Evolutionary conservation across 2,797 vertebrate species (phyloP).

Genomic region (Momotus momota): DNA sequence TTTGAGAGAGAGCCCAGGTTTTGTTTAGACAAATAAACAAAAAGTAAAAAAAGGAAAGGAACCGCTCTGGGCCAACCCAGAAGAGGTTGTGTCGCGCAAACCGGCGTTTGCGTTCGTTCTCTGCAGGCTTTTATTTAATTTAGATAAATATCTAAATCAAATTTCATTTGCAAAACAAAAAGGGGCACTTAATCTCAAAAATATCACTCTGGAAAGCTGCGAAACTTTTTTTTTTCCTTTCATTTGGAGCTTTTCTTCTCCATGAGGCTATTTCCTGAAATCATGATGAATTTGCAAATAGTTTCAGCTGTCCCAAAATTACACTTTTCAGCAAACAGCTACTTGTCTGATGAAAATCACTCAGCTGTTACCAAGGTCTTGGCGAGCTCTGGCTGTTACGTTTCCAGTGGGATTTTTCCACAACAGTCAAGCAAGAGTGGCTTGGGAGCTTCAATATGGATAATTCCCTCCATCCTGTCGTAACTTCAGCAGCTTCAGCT

Average conservation of each 20-base stretch:
- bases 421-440: constrained; percentile 1
- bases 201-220: neutral
- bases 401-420: constrained; percentile 54
- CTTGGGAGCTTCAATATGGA: constrained; percentile 16
- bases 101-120: neutral
- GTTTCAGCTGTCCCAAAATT: constrained; percentile 72
- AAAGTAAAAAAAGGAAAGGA: constrained; percentile 18
- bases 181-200: constrained; percentile 2
- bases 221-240: constrained; percentile 5
- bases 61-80: neutral
- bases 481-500: constrained; percentile 15
- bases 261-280: constrained; percentile 44
- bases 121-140: constrained; percentile 39
- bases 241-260: constrained; percentile 26
- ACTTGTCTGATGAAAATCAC: constrained; percentile 69
- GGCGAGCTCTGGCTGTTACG: constrained; percentile 37
- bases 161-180: constrained; percentile 45
- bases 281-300: constrained; percentile 64
- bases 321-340: constrained; percentile 67
- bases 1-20: constrained; percentile 2
- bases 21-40: constrained; percentile 44
- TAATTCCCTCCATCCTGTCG: neutral
- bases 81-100: neutral
- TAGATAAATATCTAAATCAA: constrained; percentile 47
- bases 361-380: constrained; percentile 68